A percentile compares a stretch with the other conserved stretches of the same genome.
phyloP scores from a whole-genome alignment of 37 sponge, comb jelly and placozoan genomes.

The Beroe ovata region DNA sequence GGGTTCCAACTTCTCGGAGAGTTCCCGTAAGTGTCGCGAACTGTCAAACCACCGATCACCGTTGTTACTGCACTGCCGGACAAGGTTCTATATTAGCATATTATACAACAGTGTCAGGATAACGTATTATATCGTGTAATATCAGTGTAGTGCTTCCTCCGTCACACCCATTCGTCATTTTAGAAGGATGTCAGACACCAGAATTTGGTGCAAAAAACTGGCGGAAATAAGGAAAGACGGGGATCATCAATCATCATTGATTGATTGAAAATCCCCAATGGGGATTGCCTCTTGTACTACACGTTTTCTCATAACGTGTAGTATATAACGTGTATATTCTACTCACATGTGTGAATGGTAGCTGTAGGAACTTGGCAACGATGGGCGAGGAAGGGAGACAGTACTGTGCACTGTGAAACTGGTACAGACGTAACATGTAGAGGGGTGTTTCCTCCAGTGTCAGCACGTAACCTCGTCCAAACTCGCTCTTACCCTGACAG shows the following conservation, averaged over 20 bases:
- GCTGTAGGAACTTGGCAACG: constrained; percentile 35
- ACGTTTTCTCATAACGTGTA: no score
- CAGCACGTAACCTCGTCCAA: not conserved
- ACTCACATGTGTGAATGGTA: constrained; percentile 52
- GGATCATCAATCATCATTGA: no score
- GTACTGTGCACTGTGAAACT: constrained; percentile 53
- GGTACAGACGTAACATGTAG: constrained; percentile 6
- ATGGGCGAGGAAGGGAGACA: constrained; percentile 37
- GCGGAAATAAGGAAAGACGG: no score
- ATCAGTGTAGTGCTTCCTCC: no score
- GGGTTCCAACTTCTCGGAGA: constrained; percentile 49
- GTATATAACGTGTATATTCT: not conserved
- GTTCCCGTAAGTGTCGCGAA: not conserved
- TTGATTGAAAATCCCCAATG: no score
- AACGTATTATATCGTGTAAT: not conserved
- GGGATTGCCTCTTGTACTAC: no score
- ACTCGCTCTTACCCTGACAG: no score
- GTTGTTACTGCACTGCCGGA: constrained; percentile 46
- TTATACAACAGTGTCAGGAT: not conserved
- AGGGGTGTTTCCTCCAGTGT: constrained; percentile 65
- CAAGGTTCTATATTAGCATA: not conserved
- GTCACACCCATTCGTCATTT: no score
- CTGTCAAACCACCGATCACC: not conserved
- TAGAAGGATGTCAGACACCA: no score
- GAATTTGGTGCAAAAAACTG: no score